Base-by-base conservation (phyloP, 2,113 vertebrate genomes). In the Caloenas nicobarica region DNA sequence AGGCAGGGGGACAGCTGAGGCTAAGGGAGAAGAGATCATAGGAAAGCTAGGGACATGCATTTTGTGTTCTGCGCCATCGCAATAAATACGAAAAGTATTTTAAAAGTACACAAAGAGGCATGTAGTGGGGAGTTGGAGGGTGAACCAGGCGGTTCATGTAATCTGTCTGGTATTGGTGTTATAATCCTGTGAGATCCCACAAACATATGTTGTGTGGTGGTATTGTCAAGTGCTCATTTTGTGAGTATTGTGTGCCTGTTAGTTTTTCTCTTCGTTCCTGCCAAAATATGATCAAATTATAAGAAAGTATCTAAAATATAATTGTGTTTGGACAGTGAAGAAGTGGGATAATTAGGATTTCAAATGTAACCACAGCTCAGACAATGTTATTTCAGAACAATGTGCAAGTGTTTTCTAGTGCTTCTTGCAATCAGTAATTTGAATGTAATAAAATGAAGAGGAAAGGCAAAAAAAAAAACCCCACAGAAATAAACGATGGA, bases 321-420 rank as follows among this genome's bases (percentile, higher is more conserved):
- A 89, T 96, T 58, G 40, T 81, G 73, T 96, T 94, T 91, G 93
- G 93, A 92, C 88, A 93, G 70, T 46, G 58, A 91, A 84, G 77
- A 92, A 95, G 66, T 65, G 38, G 77, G 40, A 89, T 92, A 95
- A 96, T 91, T 31, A 87, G 65, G 73, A 93, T 87, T 95, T 93
- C 65, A 81, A 90, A 94, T 53, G 72, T 81, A 96, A 90, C 76
- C 73, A 84, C 65, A 91, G 79, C 69, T 94, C 80, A 93, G 82
- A 91, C 57, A 91, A 87, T 68, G 68, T 51, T 92, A 70, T 80
- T 90, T 91, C 74, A 86, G 85, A 92, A 93, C 70, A 94, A 81
- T 23, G 10, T 50, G 44, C 25, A 65, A 81, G 18, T 84, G 44
- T 83, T 91, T 96, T 71, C 68, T 93, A 71, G 36, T 44, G 60